These are phyloP conservation scores for Sylvia atricapilla DNA, from an alignment of 2,113 vertebrate genomes.

Conservation along the genomic window DNA sequence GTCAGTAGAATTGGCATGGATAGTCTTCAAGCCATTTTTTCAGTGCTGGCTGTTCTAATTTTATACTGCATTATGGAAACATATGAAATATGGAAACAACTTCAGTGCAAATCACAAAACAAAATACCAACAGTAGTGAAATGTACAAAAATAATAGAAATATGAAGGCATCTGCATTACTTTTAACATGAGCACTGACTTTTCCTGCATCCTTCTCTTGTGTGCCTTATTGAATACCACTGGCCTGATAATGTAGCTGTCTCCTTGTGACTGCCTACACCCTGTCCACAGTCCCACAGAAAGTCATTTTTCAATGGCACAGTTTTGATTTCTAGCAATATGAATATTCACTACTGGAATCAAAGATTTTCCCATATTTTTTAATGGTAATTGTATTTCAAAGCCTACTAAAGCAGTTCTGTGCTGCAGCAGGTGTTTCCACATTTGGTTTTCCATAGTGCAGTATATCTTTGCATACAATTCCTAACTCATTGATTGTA, in stretches of 20 bases:
- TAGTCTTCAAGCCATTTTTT: not conserved
- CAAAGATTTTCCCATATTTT: not conserved
- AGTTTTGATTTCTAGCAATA: not conserved
- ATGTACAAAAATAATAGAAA: not conserved
- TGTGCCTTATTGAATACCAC: not conserved
- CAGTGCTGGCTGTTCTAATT: not conserved
- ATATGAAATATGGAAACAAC: conserved; percentile 15
- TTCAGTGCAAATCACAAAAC: not conserved
- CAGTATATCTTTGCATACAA: not conserved
- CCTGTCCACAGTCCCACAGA: not conserved
- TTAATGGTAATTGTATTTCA: not conserved
- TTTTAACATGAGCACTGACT: not conserved
- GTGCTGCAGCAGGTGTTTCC: not conserved
- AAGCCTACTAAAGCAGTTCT: not conserved
- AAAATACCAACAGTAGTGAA: not conserved
- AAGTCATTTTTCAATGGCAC: not conserved
- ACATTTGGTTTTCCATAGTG: conserved; percentile 31
- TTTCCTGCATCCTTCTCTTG: not conserved
- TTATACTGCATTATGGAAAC: not conserved
- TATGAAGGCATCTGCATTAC: not conserved
- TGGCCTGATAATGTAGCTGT: not conserved
- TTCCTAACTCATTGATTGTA: not conserved
- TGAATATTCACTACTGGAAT: not conserved
- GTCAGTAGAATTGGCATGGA: not conserved
- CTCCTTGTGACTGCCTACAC: not conserved